A percentile compares a stretch with the other conserved stretches of the same genome.
Evolutionary conservation across 2,113 vertebrate genomes (phyloP).

Genomic region (Sorex araneus): DNA sequence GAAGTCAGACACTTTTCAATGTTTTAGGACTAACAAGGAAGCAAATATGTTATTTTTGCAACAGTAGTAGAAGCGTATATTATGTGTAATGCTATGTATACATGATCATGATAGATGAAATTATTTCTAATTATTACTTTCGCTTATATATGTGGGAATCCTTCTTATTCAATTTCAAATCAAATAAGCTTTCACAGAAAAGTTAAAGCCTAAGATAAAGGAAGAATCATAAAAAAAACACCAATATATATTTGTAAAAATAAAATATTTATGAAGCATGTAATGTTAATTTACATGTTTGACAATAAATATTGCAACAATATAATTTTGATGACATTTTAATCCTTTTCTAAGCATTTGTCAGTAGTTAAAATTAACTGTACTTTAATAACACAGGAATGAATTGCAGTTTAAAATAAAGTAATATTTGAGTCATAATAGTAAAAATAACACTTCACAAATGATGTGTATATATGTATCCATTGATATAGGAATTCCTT

Average conservation of each 20-base stretch:
- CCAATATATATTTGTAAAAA: background rate
- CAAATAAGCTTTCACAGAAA: constrained; percentile 9
- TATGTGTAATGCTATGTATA: too few species aligned
- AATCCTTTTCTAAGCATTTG: background rate
- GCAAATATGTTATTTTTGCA: too few species aligned
- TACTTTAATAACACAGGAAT: background rate
- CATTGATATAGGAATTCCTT: background rate
- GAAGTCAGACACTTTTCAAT: too few species aligned
- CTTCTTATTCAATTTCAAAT: background rate
- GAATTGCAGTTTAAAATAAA: constrained; percentile 21
- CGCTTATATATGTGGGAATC: background rate
- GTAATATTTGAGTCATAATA: constrained; percentile 13
- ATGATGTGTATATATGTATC: background rate
- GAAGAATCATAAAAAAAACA: background rate
- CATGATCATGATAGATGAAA: background rate
- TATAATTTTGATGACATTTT: background rate
- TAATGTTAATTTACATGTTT: background rate
- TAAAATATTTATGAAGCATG: background rate
- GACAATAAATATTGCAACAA: background rate
- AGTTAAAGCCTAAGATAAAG: background rate
- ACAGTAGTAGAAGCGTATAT: too few species aligned
- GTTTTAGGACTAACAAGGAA: too few species aligned
- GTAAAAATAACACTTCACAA: constrained; percentile 13
- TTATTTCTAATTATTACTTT: background rate
- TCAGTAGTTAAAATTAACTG: background rate